phyloP scores from a whole-genome alignment of 2,113 vertebrate genomes.

The Microtus ochrogaster region DNA sequence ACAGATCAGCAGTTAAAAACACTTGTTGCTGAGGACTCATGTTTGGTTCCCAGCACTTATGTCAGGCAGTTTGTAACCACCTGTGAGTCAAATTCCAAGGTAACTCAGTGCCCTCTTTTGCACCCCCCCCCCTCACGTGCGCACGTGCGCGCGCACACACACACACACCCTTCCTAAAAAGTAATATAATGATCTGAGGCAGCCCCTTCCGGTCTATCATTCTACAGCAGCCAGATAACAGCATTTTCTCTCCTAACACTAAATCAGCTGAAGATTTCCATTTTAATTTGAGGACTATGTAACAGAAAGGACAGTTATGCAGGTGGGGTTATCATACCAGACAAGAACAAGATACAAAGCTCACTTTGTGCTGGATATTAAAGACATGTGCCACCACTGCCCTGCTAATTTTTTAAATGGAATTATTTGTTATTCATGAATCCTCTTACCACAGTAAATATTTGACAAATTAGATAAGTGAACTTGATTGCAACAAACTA shows the following conservation, averaged over 20 bases:
- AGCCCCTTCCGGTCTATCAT: background rate
- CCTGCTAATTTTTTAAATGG: constrained; percentile 10
- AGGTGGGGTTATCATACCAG: background rate
- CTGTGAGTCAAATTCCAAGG: background rate
- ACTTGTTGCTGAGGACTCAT: background rate
- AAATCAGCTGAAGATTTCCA: background rate
- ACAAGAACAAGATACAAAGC: constrained; percentile 38
- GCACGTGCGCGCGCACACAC: no score
- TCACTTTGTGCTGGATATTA: background rate
- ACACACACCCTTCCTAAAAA: background rate
- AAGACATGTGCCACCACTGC: background rate
- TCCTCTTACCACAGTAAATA: constrained; percentile 47
- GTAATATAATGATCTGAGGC: background rate
- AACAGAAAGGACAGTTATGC: background rate
- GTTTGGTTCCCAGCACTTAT: background rate
- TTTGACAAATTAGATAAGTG: constrained; percentile 63
- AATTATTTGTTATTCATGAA: constrained; percentile 47
- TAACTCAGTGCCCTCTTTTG: background rate
- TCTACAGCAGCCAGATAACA: background rate
- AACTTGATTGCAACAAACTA: constrained; percentile 58
- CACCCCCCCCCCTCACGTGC: accelerated
- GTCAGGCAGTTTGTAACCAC: background rate
- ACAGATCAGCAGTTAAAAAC: background rate
- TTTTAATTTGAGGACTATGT: background rate
- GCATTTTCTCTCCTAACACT: background rate